Percentiles rank a stretch among this genome's conserved stretches.
Evolutionary conservation across 1,140 invertebrate species (phyloP).

Genomic region (Brachionus paranguensis): DNA sequence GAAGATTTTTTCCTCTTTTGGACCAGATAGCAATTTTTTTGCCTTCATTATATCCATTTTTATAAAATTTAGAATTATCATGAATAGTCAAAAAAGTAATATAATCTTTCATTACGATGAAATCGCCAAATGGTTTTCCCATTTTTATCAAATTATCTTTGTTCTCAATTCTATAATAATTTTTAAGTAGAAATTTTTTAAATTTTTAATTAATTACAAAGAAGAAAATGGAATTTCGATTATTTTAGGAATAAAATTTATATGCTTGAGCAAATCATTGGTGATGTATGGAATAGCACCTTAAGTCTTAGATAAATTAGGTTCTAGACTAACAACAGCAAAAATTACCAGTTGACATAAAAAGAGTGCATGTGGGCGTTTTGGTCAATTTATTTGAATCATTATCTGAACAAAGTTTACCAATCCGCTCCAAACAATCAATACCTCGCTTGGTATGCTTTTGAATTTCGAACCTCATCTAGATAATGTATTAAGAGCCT

Average conservation of each 20-base stretch:
- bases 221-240: conserved; percentile 12
- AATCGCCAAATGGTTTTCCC: background rate
- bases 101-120: conserved; percentile 14
- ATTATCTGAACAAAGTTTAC: background rate
- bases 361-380: conserved; percentile 21
- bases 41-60: conserved; percentile 10
- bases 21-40: conserved; percentile 32
- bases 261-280: conserved; percentile 2
- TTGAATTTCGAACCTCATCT: conserved; percentile 35
- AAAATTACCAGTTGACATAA: conserved; percentile 18
- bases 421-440: conserved; percentile 26
- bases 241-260: background rate
- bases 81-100: conserved; percentile 8
- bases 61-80: conserved; percentile 6
- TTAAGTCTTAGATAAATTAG: background rate
- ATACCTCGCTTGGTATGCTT: conserved; percentile 36
- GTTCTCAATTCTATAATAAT: background rate
- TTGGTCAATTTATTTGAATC: background rate
- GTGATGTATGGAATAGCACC: conserved; percentile 29
- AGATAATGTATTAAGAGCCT: background rate
- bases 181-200: background rate
- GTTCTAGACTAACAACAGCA: background rate
- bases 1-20: conserved; percentile 22
- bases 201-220: background rate
- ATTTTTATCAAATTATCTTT: conserved; percentile 30